Conservation (phyloP, 2,113 vertebrate species). For the Triplophysa dalaica region DNA sequence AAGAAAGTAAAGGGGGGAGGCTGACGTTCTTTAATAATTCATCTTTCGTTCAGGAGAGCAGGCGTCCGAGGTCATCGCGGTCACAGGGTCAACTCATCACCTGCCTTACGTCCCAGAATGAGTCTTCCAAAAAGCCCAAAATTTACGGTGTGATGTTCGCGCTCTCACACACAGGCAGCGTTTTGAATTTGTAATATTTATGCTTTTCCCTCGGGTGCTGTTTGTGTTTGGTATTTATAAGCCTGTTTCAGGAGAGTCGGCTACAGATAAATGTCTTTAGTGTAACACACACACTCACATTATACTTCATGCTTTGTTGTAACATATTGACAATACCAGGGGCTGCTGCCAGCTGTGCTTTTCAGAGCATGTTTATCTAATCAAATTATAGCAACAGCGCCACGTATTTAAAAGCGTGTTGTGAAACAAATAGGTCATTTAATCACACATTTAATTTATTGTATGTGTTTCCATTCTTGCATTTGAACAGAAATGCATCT, state of each 20-base stretch:
- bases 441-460: neutral
- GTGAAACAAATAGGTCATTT: neutral
- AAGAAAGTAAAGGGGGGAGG: neutral
- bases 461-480: neutral
- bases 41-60: slow-evolving; percentile 17
- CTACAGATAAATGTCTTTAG: slow-evolving; percentile 11
- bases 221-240: slow-evolving; percentile 13
- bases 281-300: neutral
- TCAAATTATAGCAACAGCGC: neutral
- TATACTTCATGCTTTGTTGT: neutral
- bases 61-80: slow-evolving; percentile 4
- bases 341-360: slow-evolving; percentile 12
- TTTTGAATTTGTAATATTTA: slow-evolving; percentile 12
- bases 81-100: slow-evolving; percentile 38
- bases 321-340: neutral
- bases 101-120: neutral
- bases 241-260: slow-evolving; percentile 12
- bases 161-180: neutral
- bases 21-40: slow-evolving; percentile 47
- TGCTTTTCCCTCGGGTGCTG: slow-evolving; percentile 1
- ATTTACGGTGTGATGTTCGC: neutral
- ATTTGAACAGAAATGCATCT: neutral
- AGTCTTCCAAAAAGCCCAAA: neutral
- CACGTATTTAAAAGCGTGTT: neutral
- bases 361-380: neutral